phyloP scores from a whole-genome alignment of 2,888 invertebrate genomes.

The Aelia acuminata region DNA sequence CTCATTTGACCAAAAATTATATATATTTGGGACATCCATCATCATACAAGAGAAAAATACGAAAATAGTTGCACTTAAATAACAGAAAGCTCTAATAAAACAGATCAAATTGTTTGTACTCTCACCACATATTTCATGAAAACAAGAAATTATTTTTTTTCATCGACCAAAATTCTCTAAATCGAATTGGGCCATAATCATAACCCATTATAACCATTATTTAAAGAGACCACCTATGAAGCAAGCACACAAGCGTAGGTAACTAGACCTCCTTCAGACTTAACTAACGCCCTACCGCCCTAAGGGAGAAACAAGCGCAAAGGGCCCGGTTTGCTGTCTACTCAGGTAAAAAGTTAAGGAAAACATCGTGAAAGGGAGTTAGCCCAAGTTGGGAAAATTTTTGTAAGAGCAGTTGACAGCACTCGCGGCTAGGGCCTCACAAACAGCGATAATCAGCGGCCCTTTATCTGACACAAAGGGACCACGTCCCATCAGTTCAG shows the following conservation, averaged over 20 bases:
- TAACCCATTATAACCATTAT: no score
- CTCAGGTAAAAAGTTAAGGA: conserved; percentile 3
- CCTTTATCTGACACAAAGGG: conserved; percentile 1
- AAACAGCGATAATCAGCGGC: neutral
- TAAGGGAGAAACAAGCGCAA: neutral
- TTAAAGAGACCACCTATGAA: no score
- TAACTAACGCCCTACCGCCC: neutral
- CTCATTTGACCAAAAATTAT: no score
- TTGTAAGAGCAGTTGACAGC: conserved; percentile 11
- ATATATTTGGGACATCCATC: no score
- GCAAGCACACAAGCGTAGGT: neutral
- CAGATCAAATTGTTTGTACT: no score
- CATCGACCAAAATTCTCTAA: no score
- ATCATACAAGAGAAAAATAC: no score
- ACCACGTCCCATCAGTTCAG: neutral
- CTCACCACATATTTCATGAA: no score
- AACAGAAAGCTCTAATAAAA: no score
- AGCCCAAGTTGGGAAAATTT: neutral
- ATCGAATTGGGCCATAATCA: no score
- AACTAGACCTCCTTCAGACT: neutral
- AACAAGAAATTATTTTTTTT: no score
- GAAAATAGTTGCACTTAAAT: no score
- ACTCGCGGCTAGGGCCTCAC: neutral
- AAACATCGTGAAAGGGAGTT: conserved; percentile 22
- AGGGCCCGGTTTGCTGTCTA: neutral